phyloP scores from a whole-genome alignment of 2,113 vertebrate species.

The Dicaeum eximium region DNA sequence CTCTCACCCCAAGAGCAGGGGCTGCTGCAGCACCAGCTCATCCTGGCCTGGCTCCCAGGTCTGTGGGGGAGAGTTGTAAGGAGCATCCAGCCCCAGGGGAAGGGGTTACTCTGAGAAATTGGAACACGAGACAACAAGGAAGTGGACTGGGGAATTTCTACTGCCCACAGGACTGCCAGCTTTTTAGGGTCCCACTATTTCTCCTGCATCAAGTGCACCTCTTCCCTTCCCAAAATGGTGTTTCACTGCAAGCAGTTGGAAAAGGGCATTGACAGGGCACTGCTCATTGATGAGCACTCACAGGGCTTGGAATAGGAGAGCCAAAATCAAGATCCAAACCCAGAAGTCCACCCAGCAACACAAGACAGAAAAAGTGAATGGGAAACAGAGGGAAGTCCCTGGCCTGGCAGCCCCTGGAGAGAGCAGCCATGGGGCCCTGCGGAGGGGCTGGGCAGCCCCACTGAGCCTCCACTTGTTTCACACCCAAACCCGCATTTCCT shows the following conservation, averaged over 20 bases:
- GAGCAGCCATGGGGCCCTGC: fast-evolving
- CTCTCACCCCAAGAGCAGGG: not conserved
- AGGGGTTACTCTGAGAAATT: not conserved
- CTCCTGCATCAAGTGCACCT: not conserved
- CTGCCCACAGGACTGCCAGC: not conserved
- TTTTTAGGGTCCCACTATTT: not conserved
- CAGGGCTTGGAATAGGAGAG: not conserved
- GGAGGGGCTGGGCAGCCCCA: not conserved
- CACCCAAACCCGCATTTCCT: not conserved
- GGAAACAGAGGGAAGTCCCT: not conserved
- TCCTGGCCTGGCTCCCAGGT: not conserved
- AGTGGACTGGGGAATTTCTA: not conserved
- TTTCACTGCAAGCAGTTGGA: not conserved
- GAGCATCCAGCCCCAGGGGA: not conserved
- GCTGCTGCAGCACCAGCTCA: not conserved
- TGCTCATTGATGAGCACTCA: not conserved
- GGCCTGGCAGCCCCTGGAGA: not conserved
- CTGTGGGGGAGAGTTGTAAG: not conserved
- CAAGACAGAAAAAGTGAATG: not conserved
- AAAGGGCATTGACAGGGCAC: not conserved
- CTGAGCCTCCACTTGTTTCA: not conserved
- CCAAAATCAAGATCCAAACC: not conserved
- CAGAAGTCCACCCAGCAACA: not conserved
- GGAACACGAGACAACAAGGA: fast-evolving
- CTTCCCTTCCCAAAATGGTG: not conserved